A percentile compares a stretch with the other conserved stretches of the same genome.
Evolutionary conservation across 2,888 invertebrate species (phyloP).

Genomic region (Drosophila sordidula): DNA sequence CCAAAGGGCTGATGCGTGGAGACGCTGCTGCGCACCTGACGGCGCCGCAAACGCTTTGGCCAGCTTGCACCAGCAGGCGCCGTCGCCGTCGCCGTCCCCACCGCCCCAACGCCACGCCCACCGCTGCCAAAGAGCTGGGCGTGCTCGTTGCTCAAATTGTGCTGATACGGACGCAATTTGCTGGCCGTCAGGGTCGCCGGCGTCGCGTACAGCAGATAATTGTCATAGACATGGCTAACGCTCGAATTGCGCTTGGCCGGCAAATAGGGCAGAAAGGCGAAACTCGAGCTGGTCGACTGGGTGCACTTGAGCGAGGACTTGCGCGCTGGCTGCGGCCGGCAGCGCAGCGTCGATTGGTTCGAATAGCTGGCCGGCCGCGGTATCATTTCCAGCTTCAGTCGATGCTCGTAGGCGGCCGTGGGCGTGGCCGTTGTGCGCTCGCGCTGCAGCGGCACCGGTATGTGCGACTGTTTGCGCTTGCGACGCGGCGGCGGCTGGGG

Average conservation of each 20-base stretch:
- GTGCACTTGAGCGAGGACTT: slow-evolving; percentile 77
- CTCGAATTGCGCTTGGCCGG: slow-evolving; percentile 83
- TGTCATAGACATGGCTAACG: slow-evolving; percentile 83
- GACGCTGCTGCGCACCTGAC: slow-evolving; percentile 80
- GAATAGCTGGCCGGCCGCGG: slow-evolving; percentile 76
- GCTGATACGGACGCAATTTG: slow-evolving; percentile 75
- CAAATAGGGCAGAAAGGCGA: slow-evolving; percentile 82
- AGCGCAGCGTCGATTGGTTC: slow-evolving; percentile 81
- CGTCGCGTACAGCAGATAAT: slow-evolving; percentile 81
- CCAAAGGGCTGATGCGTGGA: slow-evolving; percentile 84
- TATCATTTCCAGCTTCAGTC: slow-evolving; percentile 74
- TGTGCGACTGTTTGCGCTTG: slow-evolving; percentile 82
- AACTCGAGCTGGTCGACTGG: slow-evolving; percentile 83
- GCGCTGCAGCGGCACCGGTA: slow-evolving; percentile 72
- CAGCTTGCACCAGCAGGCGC: slow-evolving; percentile 32
- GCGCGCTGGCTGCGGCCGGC: slow-evolving; percentile 51
- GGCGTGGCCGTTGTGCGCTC: slow-evolving; percentile 44
- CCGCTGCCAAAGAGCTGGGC: slow-evolving; percentile 71
- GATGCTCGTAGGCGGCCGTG: slow-evolving; percentile 74
- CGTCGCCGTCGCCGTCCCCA: neutral
- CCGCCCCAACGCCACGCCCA: slow-evolving; percentile 5
- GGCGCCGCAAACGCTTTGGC: slow-evolving; percentile 66
- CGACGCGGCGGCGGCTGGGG: slow-evolving; percentile 82
- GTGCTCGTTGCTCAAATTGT: slow-evolving; percentile 79
- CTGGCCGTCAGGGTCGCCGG: slow-evolving; percentile 51